phyloP scores from a whole-genome alignment of 2,113 vertebrate species.

The Otolemur garnettii region DNA sequence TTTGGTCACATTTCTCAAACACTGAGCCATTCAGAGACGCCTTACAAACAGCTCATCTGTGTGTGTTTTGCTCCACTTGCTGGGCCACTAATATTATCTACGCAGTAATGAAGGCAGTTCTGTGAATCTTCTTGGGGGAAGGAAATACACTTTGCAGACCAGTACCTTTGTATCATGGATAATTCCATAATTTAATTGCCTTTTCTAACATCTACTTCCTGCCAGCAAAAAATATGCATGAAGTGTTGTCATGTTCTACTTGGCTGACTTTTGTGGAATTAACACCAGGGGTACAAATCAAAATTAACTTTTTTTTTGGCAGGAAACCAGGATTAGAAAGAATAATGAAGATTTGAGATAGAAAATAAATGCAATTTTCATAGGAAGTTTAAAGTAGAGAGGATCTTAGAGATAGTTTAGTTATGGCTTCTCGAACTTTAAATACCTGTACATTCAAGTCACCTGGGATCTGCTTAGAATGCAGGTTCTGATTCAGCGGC shows the following conservation, averaged over 20 bases:
- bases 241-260: conserved; percentile 62
- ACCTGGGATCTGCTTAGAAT: neutral
- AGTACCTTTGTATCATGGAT: conserved; percentile 57
- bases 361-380: neutral
- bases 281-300: conserved; percentile 67
- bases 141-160: conserved; percentile 61
- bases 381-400: neutral
- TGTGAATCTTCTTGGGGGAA: conserved; percentile 50
- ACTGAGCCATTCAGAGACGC: conserved; percentile 39
- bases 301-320: conserved; percentile 65
- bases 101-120: conserved; percentile 66
- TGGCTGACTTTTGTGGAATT: conserved; percentile 69
- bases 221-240: conserved; percentile 65
- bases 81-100: conserved; percentile 41
- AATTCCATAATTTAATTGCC: conserved; percentile 78
- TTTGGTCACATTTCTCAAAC: conserved; percentile 73
- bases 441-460: neutral
- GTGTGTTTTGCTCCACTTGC: conserved; percentile 53
- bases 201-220: conserved; percentile 69
- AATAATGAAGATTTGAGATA: conserved; percentile 61
- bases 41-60: conserved; percentile 63
- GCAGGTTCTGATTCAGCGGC: neutral
- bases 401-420: neutral
- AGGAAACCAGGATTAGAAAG: conserved; percentile 55
- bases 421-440: neutral